Percentiles rank a stretch among this genome's conserved stretches.
Evolutionary conservation across 2,113 vertebrate species (phyloP).

Genomic region (Poicephalus meyeri): DNA sequence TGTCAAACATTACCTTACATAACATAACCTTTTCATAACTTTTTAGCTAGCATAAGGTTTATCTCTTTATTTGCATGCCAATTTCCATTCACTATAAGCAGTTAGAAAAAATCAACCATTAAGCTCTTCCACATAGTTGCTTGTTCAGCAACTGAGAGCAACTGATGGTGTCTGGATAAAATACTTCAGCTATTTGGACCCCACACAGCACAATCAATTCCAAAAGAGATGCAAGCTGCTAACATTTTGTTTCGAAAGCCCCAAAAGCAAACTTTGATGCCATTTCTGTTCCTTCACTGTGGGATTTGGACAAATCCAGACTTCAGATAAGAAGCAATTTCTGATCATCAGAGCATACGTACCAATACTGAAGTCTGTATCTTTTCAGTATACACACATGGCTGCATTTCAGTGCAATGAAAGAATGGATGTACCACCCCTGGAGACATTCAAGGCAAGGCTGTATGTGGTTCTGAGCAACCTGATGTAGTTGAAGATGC

Average conservation of each 20-base stretch:
- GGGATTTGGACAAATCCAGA: neutral
- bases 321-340: neutral
- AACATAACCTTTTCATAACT: neutral
- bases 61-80: neutral
- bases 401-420: neutral
- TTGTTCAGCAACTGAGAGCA: neutral
- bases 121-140: neutral
- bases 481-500: neutral
- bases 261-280: neutral
- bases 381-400: fast-evolving
- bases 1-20: neutral
- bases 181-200: neutral
- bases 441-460: neutral
- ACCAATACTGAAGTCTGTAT: neutral
- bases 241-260: neutral
- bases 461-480: neutral
- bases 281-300: neutral
- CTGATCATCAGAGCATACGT: neutral
- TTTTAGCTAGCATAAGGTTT: neutral
- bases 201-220: neutral
- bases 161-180: neutral
- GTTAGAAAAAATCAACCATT: neutral
- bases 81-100: neutral
- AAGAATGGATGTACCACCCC: neutral
- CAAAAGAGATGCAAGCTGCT: neutral